phyloP scores from a whole-genome alignment of 2,888 invertebrate species.

The Nowickia ferox region DNA sequence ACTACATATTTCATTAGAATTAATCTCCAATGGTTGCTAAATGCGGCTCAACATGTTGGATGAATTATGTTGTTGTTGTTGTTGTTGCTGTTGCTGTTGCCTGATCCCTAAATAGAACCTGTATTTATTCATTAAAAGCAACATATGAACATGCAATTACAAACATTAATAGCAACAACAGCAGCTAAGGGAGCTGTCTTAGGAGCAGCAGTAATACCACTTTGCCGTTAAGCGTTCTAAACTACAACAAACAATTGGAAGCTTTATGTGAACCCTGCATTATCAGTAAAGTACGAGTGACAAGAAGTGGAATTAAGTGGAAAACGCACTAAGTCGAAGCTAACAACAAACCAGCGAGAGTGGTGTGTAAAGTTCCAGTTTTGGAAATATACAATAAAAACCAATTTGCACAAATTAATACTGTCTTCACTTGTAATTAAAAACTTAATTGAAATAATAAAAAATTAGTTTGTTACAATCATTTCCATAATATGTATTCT shows the following conservation, averaged over 20 bases:
- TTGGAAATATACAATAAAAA: background rate
- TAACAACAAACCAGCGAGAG: background rate
- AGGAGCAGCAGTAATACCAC: background rate
- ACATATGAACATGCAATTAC: constrained; percentile 54
- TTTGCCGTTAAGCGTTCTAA: background rate
- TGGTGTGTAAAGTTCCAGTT: background rate
- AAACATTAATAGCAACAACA: constrained; percentile 23
- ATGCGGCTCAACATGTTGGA: constrained; percentile 57
- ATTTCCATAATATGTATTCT: too few species aligned
- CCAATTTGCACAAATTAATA: too few species aligned
- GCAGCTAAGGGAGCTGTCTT: background rate
- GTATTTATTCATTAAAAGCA: constrained; percentile 51
- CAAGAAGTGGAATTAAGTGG: constrained; percentile 29
- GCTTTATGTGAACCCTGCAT: constrained; percentile 52
- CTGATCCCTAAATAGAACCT: constrained; percentile 46
- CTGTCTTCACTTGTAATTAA: too few species aligned
- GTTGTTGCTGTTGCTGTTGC: constrained; percentile 2
- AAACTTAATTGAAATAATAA: background rate
- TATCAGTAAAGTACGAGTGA: constrained; percentile 50
- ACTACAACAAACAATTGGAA: constrained; percentile 25
- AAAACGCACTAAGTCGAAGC: constrained; percentile 3
- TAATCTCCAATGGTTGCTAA: constrained; percentile 59
- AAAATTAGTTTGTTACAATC: background rate
- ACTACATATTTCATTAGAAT: constrained; percentile 71
- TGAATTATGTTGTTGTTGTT: constrained; percentile 8